These are phyloP conservation scores for Idris sp. DNA, from an alignment of 1,140 invertebrate species.

Conservation along the genomic window DNA sequence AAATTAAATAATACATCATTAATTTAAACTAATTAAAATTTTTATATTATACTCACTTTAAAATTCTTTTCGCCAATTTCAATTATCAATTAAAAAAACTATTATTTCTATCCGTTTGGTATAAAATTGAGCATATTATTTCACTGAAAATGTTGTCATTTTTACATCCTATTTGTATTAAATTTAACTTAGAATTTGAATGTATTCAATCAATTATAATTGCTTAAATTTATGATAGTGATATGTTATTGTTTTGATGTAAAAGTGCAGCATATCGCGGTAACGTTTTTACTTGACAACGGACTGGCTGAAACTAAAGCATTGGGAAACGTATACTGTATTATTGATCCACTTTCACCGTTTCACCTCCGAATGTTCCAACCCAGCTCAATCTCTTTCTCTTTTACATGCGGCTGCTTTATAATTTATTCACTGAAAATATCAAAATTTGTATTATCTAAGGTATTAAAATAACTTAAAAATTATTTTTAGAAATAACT, in stretches of 20 bases:
- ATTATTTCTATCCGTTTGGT: too few species aligned
- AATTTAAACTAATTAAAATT: too few species aligned
- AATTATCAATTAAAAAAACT: too few species aligned
- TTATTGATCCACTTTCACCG: constrained; percentile 77
- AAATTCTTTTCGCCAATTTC: too few species aligned
- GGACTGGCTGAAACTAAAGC: constrained; percentile 42
- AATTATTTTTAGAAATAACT: constrained; percentile 1
- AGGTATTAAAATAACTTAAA: neutral
- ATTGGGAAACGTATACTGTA: constrained; percentile 52
- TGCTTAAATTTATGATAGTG: neutral
- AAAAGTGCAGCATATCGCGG: neutral
- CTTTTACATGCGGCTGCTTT: constrained; percentile 16
- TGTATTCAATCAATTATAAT: too few species aligned
- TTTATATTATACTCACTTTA: too few species aligned
- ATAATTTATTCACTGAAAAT: constrained; percentile 1
- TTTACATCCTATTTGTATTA: too few species aligned
- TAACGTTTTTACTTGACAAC: constrained; percentile 50
- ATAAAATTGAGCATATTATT: too few species aligned
- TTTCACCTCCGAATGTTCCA: constrained; percentile 69
- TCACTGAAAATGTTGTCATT: too few species aligned
- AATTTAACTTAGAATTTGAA: too few species aligned
- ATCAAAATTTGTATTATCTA: neutral
- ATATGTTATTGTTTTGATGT: constrained; percentile 3
- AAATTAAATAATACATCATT: too few species aligned
- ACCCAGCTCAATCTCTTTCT: constrained; percentile 55